Percentiles rank a stretch among this genome's conserved stretches.
Conservation (phyloP, 2,113 vertebrate genomes). For the Sphyrna mokarran region DNA sequence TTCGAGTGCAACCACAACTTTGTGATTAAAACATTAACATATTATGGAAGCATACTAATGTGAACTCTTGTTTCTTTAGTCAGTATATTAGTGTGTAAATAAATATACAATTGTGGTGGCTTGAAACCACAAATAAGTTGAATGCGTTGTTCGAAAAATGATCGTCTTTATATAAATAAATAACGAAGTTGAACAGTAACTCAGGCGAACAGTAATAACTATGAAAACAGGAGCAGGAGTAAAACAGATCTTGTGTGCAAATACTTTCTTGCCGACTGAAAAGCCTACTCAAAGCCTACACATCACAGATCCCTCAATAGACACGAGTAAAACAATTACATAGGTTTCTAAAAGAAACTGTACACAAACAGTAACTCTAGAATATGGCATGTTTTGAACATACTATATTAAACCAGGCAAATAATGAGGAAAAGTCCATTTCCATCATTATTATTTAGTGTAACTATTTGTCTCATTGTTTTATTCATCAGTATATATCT, state of each 20-base stretch:
- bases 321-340: too few species aligned
- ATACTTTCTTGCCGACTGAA: too few species aligned
- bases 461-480: background rate
- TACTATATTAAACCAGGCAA: background rate
- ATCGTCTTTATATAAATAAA: too few species aligned
- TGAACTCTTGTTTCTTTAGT: background rate
- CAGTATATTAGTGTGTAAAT: background rate
- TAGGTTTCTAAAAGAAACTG: too few species aligned
- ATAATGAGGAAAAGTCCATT: background rate
- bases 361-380: background rate
- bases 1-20: background rate
- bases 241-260: too few species aligned
- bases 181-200: too few species aligned
- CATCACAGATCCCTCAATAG: too few species aligned
- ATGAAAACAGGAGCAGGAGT: too few species aligned
- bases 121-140: too few species aligned
- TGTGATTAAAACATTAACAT: background rate
- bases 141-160: too few species aligned
- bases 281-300: too few species aligned
- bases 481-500: background rate
- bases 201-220: too few species aligned
- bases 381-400: background rate
- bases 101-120: background rate
- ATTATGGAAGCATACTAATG: background rate
- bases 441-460: background rate